Evolutionary conservation across 2,888 invertebrate genomes (phyloP), one percentile per base, ranked within the genome.

Genomic region (Dolichopus griseipennis): DNA sequence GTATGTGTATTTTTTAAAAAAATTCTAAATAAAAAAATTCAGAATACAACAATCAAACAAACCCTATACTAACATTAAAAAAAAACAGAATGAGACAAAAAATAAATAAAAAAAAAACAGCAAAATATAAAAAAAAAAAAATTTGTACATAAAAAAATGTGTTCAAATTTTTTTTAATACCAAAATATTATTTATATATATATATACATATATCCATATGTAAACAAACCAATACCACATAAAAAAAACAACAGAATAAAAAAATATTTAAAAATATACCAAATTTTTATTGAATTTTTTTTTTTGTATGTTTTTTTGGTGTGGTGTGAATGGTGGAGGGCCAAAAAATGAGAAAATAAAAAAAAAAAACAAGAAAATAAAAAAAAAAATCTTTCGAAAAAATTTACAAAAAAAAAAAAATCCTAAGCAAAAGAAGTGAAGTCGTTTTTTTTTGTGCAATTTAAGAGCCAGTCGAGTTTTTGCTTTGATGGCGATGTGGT

Each of bases 381-480:
- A 41, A 41, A 41, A 41, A 41, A 41, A 41, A 5, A 41, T 41
- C 41, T 41, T 41, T 15, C 41, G 52, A 52, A 52, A 37, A 34
- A 5, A 34, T 9, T 34, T 7, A 34, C 9, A 34, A 34, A 37
- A 37, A 37, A 37, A 52, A 52, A 52, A 52, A 12, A 12, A 52
- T 6, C 15, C 52, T 18, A 52, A 52, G n/a, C 52, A 52, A 15
- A 52, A 52, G 52, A 52, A 52, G 52, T 41, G 41, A 52, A 18
- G 52, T n/a, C n/a, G n/a, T 78, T 80, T 80, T 77, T 80, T 80
- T 80, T 74, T 74, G 74, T 73, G 72, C 74, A 74, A 72, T 73
- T 72, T 70, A 72, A 74, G 72, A 73, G 75, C 73, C 79, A 81
- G 78, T 81, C 76, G 75, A 78, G 78, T 81, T 81, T 80, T 79